Percentiles rank a stretch among this genome's conserved stretches.
These are phyloP conservation scores for Phoxinus phoxinus DNA, from an alignment of 2,113 vertebrate species.

Conservation along the genomic window DNA sequence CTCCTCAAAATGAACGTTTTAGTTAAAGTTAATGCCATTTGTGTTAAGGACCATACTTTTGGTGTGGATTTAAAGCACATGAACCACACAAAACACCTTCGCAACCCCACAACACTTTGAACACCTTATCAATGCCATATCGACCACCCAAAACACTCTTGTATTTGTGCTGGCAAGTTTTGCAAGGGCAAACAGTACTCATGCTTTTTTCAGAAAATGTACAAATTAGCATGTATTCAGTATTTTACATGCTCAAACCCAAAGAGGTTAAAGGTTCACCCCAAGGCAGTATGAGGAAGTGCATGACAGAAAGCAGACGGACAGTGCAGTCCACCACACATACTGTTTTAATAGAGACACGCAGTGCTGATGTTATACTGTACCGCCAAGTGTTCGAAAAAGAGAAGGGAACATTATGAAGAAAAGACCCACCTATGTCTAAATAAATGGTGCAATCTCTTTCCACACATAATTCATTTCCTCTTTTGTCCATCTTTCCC, in stretches of 20 bases:
- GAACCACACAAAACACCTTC: not conserved
- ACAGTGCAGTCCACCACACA: slow-evolving; percentile 27
- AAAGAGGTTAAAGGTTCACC: slow-evolving; percentile 73
- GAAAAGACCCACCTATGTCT: not conserved
- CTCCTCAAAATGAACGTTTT: not conserved
- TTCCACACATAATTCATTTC: not conserved
- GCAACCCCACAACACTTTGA: not conserved
- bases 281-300: slow-evolving; percentile 50
- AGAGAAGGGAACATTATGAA: slow-evolving; percentile 36
- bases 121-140: not conserved
- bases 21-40: not conserved
- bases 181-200: not conserved
- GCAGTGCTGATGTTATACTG: slow-evolving; percentile 64
- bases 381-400: slow-evolving; percentile 57
- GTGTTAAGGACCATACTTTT: not conserved
- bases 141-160: not conserved
- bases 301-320: slow-evolving; percentile 28
- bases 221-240: not conserved
- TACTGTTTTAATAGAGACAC: slow-evolving; percentile 72
- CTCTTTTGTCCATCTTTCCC: not conserved
- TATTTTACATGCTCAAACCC: slow-evolving; percentile 11
- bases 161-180: not conserved
- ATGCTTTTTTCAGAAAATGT: not conserved
- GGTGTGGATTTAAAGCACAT: not conserved
- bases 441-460: slow-evolving; percentile 53